Base-by-base conservation (phyloP, 2,797 vertebrate genomes). In the Gymnoscopelus microlampas region DNA sequence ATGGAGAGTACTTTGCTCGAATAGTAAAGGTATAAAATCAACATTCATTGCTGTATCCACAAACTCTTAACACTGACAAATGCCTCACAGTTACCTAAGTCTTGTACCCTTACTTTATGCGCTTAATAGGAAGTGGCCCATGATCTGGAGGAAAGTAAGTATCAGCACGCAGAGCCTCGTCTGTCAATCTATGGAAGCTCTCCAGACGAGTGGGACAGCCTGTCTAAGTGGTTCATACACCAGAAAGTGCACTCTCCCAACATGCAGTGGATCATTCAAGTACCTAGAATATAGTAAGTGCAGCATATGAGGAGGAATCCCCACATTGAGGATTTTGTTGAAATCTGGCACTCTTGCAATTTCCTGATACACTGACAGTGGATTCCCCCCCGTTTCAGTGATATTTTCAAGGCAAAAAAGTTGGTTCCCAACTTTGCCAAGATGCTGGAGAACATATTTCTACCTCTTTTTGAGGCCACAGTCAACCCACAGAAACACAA, bases 231-330 rank as follows among this genome's bases (percentile, higher is more conserved):
- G 98, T 99, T 99, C 81, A 98, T 99, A 81, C 91, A 95, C 24
- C 95, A 99, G 76, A 96, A 95, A 90, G 89, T 99, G 56, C 92
- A 98, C 89, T 99, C 97, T 1, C 96, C 97, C 73, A 96, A 99
- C 88, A 94, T 98, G 94, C 95, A 94, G 83, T 99, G 96, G 96
- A 95, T 99, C 68, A 98, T 99, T 84, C 98, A 99, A 87, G 95
- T 99, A 75, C 98, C 97, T 71, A 95, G 98, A 84, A 98, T 99
- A 91, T 99, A 98, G 98, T 99, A 93, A 96, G 98, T 92, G 13
- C 23, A 5, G 7, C 7, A 35, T 1, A 2, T 35, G 0, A 48
- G 19, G 12, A 15, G 4, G 2, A 39, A 39, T 9, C 39, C 39
- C 9, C 39, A 39, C 39, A 39, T 9, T 39, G 50, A 19, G 48